Base-by-base conservation (phyloP, 2,113 vertebrate species). In the Tautogolabrus adspersus region DNA sequence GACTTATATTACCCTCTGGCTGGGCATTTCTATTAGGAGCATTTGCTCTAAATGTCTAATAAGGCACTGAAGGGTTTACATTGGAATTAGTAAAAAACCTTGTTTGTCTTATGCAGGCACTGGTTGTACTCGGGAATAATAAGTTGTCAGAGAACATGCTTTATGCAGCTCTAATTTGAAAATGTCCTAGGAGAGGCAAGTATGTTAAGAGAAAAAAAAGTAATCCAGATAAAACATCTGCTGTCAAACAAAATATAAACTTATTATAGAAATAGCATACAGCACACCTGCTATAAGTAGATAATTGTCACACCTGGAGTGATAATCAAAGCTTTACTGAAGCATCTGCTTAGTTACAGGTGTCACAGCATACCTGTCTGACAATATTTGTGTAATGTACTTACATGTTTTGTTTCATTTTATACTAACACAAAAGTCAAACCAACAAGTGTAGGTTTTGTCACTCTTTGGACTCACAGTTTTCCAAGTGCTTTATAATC, bases 101-200 rank as follows among this genome's bases (percentile, higher is more conserved):
- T 5, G 15, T 49, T 8, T 10, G 16, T 18, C 46, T 49, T 15
- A 49, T 18, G 4, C 46, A 49, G 46, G 18, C 46, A 26, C 26
- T 26, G 26, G 26, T 26, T 26, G 30, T 34, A 6, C 30, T 34
- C 6, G 6, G 1, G 47, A 8, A 49, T 19, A 19, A 49, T 1
- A 8, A 1, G 47, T 16, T 49, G 5, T 49, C 16, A 6, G 3
- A 19, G n/a, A 83, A 69, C 57, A 72, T 52, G 30, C 44, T 69
- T 72, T 21, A 5, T 61, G 22, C 23, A 12, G 30, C n/a, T 71
- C 42, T 54, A 62, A 61, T 64, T 42, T 65, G 22, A 49, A 26
- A 49, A 56, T 57, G 18, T 52, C 79, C 52, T 72, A 47, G 23
- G 60, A 54, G 61, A 44, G 3, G 22, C 22, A 3, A 30, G n/a